These are phyloP conservation scores for Diachrysia chrysitis DNA, from an alignment of 2,888 invertebrate species.

Conservation along the genomic window DNA sequence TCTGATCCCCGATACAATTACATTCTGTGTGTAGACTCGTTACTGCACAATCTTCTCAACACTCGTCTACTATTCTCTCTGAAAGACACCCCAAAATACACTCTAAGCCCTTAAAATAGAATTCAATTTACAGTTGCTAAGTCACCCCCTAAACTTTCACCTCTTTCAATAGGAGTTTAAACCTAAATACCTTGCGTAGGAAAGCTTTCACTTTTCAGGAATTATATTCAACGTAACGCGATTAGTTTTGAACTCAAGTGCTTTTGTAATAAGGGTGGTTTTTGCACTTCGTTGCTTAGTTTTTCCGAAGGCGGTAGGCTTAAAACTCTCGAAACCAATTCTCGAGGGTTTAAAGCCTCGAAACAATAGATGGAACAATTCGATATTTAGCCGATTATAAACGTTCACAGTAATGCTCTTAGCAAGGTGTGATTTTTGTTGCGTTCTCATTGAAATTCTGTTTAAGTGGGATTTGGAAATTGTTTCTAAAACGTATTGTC, in stretches of 20 bases:
- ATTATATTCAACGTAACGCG: constrained; percentile 73
- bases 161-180: constrained; percentile 89
- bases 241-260: constrained; percentile 69
- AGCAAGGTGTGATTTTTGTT: constrained; percentile 85
- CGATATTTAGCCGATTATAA: constrained; percentile 89
- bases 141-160: constrained; percentile 84
- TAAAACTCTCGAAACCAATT: constrained; percentile 88
- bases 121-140: constrained; percentile 61
- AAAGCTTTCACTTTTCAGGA: constrained; percentile 89
- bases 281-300: constrained; percentile 63
- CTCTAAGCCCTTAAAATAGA: constrained; percentile 64
- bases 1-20: constrained; percentile 88
- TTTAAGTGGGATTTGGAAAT: constrained; percentile 28
- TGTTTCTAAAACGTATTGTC: constrained; percentile 35
- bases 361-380: constrained; percentile 88
- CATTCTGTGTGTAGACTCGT: constrained; percentile 86
- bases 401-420: constrained; percentile 85
- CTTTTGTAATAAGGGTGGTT: constrained; percentile 62
- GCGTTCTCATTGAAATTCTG: constrained; percentile 63
- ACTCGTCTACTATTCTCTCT: constrained; percentile 65
- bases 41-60: constrained; percentile 86
- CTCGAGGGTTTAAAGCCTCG: constrained; percentile 83
- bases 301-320: constrained; percentile 86
- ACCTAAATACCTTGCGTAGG: constrained; percentile 88
- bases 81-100: constrained; percentile 62